phyloP scores from a whole-genome alignment of 2,888 invertebrate species.

The Gisinianus flammeolus region DNA sequence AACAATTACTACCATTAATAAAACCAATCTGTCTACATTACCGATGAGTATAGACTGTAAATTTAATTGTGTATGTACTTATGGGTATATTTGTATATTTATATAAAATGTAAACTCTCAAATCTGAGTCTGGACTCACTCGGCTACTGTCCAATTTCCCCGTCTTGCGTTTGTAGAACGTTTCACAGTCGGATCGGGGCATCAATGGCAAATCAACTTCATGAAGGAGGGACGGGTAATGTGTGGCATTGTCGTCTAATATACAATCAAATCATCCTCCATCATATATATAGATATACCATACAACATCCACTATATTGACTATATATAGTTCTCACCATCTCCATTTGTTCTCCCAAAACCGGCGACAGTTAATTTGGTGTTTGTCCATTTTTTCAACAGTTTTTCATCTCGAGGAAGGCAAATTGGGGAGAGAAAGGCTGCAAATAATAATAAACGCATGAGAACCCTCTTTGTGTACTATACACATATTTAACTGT shows the following conservation, averaged over 20 bases:
- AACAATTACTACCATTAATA: too few relatives aligned
- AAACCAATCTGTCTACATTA: too few relatives aligned
- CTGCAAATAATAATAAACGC: slow-evolving; percentile 7
- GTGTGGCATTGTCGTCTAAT: slow-evolving; percentile 35
- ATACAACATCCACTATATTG: neutral
- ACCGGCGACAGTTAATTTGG: slow-evolving; percentile 46
- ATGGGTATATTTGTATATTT: too few relatives aligned
- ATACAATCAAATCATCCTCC: neutral
- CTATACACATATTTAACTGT: neutral
- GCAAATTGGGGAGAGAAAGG: slow-evolving; percentile 51
- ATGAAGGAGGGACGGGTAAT: slow-evolving; percentile 32
- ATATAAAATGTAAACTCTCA: neutral
- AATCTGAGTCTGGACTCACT: slow-evolving; percentile 36
- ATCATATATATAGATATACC: too few relatives aligned
- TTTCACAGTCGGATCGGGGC: slow-evolving; percentile 44
- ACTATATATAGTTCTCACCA: neutral
- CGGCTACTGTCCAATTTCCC: slow-evolving; percentile 46
- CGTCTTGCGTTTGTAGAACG: slow-evolving; percentile 46
- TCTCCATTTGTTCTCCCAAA: slow-evolving; percentile 48
- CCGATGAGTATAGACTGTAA: too few relatives aligned
- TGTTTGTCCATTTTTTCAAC: slow-evolving; percentile 39
- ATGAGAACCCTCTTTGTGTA: neutral
- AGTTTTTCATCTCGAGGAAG: slow-evolving; percentile 46
- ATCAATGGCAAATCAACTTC: slow-evolving; percentile 43
- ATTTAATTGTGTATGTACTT: too few relatives aligned